Evolutionary conservation across 2,797 vertebrate genomes (phyloP).

Genomic region (Darevskia mixta): DNA sequence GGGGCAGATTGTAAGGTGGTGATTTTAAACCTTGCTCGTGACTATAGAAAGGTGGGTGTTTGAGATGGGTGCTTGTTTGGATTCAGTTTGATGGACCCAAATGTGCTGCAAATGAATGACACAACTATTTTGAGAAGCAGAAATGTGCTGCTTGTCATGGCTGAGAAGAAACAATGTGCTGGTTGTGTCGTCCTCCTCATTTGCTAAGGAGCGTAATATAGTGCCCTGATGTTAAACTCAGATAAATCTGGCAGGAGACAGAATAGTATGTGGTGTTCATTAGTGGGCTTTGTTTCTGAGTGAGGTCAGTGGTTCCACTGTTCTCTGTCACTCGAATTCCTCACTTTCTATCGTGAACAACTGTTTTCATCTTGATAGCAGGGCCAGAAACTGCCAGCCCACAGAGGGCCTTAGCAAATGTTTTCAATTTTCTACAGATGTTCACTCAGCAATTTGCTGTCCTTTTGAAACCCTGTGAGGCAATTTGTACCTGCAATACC

Average conservation of each 20-base stretch:
- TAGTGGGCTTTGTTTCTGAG: not conserved
- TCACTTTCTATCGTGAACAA: constrained; percentile 16
- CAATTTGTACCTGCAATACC: constrained; percentile 25
- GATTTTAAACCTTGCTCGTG: not conserved
- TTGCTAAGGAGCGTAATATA: not conserved
- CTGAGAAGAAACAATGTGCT: not conserved
- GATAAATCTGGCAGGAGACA: not conserved
- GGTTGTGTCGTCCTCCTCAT: not conserved
- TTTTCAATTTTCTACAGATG: constrained; percentile 11
- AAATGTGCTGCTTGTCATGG: not conserved
- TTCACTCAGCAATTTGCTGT: not conserved
- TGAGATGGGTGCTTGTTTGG: not conserved
- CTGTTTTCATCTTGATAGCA: constrained; percentile 27
- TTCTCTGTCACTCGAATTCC: not conserved
- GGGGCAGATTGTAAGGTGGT: not conserved
- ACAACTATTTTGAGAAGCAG: not conserved
- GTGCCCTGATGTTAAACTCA: not conserved
- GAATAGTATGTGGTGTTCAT: not conserved
- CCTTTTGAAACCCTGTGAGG: constrained; percentile 1
- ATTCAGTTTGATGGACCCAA: not conserved
- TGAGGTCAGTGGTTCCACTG: not conserved
- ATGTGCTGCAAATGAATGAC: not conserved
- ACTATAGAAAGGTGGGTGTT: not conserved
- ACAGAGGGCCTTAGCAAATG: not conserved
- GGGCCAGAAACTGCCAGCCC: not conserved